phyloP scores from a whole-genome alignment of 2,113 vertebrate species.

The Catharus minimus region DNA sequence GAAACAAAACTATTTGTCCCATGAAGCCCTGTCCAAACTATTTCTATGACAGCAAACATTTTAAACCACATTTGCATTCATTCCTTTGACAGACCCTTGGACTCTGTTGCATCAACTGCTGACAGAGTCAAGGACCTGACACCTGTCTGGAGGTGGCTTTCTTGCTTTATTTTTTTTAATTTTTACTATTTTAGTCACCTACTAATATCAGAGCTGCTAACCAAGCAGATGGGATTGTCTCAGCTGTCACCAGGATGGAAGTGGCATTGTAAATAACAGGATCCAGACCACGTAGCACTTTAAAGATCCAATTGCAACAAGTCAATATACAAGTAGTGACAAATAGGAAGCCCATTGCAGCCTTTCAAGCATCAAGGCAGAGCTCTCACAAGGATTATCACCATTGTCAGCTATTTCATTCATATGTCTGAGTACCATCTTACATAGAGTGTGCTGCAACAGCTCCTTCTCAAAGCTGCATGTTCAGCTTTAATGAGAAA shows the following conservation, averaged over 20 bases:
- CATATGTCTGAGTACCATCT: not conserved
- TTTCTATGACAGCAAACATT: not conserved
- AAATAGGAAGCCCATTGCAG: constrained; percentile 22
- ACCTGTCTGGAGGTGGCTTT: not conserved
- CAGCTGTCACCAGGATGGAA: not conserved
- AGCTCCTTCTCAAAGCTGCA: not conserved
- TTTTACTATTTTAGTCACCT: not conserved
- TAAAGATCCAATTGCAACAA: constrained; percentile 2
- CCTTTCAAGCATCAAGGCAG: not conserved
- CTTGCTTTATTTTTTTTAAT: not conserved
- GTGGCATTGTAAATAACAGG: not conserved
- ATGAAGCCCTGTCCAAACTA: not conserved
- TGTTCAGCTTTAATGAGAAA: constrained; percentile 19
- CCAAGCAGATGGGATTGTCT: constrained; percentile 31
- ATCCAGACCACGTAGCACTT: constrained; percentile 15
- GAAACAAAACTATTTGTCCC: not conserved
- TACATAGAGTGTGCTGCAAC: not conserved
- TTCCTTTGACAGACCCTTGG: not conserved
- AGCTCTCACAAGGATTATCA: not conserved
- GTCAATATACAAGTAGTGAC: not conserved
- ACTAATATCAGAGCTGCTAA: not conserved
- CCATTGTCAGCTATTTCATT: constrained; percentile 25
- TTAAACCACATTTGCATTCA: not conserved
- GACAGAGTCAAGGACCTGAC: constrained; percentile 10
- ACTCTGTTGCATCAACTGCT: not conserved